phyloP scores from a whole-genome alignment of 2,797 vertebrate species.

The Glossophaga mutica region DNA sequence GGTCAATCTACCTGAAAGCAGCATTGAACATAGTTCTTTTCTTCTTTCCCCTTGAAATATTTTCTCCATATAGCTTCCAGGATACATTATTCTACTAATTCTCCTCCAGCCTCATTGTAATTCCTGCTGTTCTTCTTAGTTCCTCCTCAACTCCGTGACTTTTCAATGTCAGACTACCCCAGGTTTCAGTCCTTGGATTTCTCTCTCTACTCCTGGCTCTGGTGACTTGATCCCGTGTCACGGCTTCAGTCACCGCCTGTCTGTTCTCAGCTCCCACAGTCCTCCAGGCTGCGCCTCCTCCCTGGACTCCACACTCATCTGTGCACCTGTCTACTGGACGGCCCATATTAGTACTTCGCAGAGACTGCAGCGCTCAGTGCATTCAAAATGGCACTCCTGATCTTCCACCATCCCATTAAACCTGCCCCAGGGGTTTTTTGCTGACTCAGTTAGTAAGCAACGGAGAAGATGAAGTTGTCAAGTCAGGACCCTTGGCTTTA shows the following conservation, averaged over 20 bases:
- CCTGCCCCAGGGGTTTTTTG: background rate
- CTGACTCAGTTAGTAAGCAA: background rate
- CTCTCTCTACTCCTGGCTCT: background rate
- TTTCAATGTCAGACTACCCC: background rate
- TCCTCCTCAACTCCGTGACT: background rate
- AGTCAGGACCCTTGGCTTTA: background rate
- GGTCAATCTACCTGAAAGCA: background rate
- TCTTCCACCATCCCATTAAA: background rate
- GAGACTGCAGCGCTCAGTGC: background rate
- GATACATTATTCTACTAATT: background rate
- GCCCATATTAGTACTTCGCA: background rate
- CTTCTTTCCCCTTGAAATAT: background rate
- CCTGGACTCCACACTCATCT: background rate
- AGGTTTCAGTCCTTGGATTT: background rate
- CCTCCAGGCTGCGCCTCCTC: background rate
- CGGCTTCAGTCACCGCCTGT: background rate
- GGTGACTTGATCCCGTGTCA: background rate
- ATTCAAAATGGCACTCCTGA: background rate
- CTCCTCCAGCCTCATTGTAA: background rate
- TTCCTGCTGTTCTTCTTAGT: background rate
- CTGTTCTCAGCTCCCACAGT: background rate
- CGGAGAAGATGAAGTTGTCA: background rate
- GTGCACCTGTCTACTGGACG: background rate
- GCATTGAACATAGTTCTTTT: background rate
- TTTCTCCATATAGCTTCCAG: background rate